phyloP scores from a whole-genome alignment of 2,113 vertebrate genomes.

The rabbit (Oryctolagus cuniculus) region DNA sequence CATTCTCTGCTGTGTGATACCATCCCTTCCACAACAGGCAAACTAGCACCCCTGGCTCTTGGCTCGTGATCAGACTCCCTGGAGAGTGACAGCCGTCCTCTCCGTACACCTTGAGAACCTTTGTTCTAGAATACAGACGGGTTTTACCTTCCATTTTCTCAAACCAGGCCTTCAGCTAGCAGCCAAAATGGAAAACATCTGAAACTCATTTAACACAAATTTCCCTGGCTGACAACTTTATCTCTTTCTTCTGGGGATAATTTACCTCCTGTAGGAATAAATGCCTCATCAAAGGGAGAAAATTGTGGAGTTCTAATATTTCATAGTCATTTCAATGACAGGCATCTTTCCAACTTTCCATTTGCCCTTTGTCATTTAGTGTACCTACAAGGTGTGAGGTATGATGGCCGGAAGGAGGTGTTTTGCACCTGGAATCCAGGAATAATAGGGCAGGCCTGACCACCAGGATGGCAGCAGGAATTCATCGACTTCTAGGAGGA shows the following conservation, averaged over 20 bases:
- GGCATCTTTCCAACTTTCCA: slow-evolving; percentile 33
- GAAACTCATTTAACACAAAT: slow-evolving; percentile 34
- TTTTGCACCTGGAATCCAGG: slow-evolving; percentile 16
- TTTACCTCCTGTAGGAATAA: slow-evolving; percentile 50
- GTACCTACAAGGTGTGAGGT: neutral
- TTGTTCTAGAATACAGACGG: neutral
- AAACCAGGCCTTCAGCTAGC: slow-evolving; percentile 40
- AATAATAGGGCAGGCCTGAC: neutral
- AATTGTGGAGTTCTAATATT: slow-evolving; percentile 9
- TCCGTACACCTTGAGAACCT: neutral
- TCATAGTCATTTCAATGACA: neutral
- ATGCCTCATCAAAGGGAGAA: neutral
- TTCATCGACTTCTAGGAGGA: neutral
- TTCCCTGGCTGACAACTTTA: slow-evolving; percentile 51
- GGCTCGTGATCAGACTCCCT: neutral
- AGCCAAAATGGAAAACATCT: slow-evolving; percentile 56
- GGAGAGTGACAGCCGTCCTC: neutral
- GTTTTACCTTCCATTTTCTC: slow-evolving; percentile 26
- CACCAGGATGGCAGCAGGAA: neutral
- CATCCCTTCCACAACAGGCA: neutral
- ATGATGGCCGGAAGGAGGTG: neutral
- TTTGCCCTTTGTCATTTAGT: neutral
- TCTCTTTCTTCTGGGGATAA: slow-evolving; percentile 43
- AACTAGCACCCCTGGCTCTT: neutral
- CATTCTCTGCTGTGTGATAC: neutral